Evolutionary conservation across 2,797 vertebrate genomes (phyloP), one percentile per base, ranked within the genome.

Genomic region (Sebastes aleutianus): DNA sequence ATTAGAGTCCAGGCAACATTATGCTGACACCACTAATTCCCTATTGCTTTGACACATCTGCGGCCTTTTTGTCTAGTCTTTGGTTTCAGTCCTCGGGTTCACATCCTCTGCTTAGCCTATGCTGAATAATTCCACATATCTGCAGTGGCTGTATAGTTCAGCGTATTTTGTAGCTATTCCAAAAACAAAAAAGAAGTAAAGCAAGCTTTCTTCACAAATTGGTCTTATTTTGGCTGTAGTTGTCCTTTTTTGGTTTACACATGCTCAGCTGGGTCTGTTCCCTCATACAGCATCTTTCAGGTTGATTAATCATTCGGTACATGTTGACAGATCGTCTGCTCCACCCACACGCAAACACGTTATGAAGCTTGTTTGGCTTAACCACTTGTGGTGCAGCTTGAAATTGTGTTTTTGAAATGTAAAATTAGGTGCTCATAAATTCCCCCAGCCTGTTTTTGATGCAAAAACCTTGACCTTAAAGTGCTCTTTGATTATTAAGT

Each of bases 251-350:
- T 58, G 31, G 8, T 63, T 80, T 50, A 29, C 59, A 68, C 62
- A 58, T 78, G 34, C 18, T 76, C 57, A 56, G 67, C 82, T 78
- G 56, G 75, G 32, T 77, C 27, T 72, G 59, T 85, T 70, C 34
- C 27, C 39, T 34, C 29, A 26, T 63, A 22, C 57, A 75, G 72
- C 62, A 78, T 83, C 83, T 68, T 80, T 79, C 26, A 34, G 74
- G 79, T 87, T 86, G 78, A 88, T 80, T 84, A 75, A 74, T 64
- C 54, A 56, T 87, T 86, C 59, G 56, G 58, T 85, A 58, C 78
- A 78, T 76, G 78, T 71, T 82, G 76, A 87, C 88, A 84, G 77
- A 86, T 70, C 82, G 72, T 75, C 80, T 56, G 70, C 80, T 85
- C 79, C 82, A 59, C 78, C 82, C 79, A 85, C 84, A 79, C 12